Conservation (phyloP, 2,888 invertebrate species). For the Pristionchus entomophagus region DNA sequence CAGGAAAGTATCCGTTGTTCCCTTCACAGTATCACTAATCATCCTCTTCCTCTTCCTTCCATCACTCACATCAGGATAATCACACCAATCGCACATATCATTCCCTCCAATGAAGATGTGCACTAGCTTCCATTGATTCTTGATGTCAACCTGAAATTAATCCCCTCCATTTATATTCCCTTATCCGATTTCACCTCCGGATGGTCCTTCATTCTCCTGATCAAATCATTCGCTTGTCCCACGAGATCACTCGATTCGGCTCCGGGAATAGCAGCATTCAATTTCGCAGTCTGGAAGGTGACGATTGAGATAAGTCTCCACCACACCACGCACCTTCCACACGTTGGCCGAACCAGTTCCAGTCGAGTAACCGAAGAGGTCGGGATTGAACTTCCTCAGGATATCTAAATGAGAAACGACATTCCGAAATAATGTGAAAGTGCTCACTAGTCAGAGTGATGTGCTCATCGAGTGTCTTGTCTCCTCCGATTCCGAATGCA, state of each 20-base stretch:
- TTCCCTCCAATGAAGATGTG: conserved; percentile 71
- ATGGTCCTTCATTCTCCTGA: conserved; percentile 61
- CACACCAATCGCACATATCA: conserved; percentile 68
- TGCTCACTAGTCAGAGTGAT: conserved; percentile 64
- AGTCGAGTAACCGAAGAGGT: conserved; percentile 79
- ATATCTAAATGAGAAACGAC: conserved; percentile 78
- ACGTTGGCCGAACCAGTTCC: conserved; percentile 68
- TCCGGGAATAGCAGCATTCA: conserved; percentile 68
- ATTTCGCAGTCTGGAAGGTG: conserved; percentile 50
- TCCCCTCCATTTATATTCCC: background rate
- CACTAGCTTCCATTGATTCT: conserved; percentile 69
- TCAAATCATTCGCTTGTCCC: conserved; percentile 63
- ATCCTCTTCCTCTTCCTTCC: background rate
- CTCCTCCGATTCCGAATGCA: conserved; percentile 68
- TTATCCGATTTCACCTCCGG: conserved; percentile 47
- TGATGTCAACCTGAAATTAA: conserved; percentile 54
- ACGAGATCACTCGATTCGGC: conserved; percentile 63
- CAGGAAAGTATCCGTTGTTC: too few relatives aligned
- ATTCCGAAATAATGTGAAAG: background rate
- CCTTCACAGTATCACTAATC: too few relatives aligned
- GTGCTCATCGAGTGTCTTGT: conserved; percentile 60
- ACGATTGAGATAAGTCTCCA: background rate
- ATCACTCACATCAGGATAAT: conserved; percentile 51
- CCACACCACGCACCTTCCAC: conserved; percentile 58
- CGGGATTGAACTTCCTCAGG: conserved; percentile 84